Evolutionary conservation across 2,888 invertebrate genomes (phyloP).

Genomic region (Pachydiplax longipennis): DNA sequence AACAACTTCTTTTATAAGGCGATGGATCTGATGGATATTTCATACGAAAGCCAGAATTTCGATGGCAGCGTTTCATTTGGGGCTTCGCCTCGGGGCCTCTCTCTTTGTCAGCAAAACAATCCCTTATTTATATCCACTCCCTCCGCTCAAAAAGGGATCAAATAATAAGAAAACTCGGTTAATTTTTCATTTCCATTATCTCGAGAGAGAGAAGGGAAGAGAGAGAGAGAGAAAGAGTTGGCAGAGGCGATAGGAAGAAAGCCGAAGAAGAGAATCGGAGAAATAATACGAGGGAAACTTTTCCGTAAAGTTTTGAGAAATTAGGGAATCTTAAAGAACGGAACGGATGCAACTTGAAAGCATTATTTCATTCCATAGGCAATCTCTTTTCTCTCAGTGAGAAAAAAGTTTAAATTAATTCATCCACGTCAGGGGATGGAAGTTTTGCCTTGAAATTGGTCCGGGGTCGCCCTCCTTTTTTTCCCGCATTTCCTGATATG

Average conservation of each 20-base stretch:
- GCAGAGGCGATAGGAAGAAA: background rate
- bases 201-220: background rate
- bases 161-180: background rate
- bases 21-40: too few species aligned
- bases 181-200: background rate
- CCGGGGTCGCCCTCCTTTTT: background rate
- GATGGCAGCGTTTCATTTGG: background rate
- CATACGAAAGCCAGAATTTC: too few species aligned
- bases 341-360: background rate
- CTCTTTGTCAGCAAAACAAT: background rate
- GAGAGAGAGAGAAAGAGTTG: background rate
- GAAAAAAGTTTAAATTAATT: background rate
- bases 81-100: background rate
- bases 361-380: background rate
- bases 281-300: background rate
- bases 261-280: background rate
- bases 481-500: background rate
- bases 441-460: background rate
- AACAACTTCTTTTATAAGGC: too few species aligned
- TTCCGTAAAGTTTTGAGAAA: background rate
- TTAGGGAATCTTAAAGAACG: background rate
- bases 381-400: background rate
- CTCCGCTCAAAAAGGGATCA: background rate
- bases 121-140: background rate
- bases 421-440: background rate